phyloP scores from a whole-genome alignment of 2,888 invertebrate genomes.

The Ommatoiulus sabulosus region DNA sequence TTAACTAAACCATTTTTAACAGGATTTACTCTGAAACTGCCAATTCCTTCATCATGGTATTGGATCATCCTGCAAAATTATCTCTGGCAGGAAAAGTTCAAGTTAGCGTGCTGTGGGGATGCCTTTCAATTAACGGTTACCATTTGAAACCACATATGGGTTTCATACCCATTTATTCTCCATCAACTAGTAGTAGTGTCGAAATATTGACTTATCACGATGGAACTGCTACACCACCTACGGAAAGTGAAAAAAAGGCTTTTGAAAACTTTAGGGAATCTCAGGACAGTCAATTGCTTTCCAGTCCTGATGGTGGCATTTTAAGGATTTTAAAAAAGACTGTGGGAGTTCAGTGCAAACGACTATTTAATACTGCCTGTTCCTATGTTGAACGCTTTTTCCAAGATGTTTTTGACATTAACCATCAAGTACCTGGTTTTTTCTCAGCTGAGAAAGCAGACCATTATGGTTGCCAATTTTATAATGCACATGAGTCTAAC shows the following conservation, averaged over 20 bases:
- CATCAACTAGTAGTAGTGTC: not conserved
- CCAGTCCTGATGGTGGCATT: not conserved
- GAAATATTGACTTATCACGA: not conserved
- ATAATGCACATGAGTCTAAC: not conserved
- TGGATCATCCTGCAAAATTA: slow-evolving; percentile 3
- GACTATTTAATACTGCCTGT: not conserved
- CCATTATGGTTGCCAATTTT: not conserved
- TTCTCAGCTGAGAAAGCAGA: not conserved
- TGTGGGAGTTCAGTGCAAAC: not conserved
- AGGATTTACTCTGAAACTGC: not conserved
- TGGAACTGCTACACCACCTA: not conserved
- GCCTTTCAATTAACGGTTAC: not conserved
- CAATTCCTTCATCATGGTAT: not conserved
- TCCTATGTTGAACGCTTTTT: slow-evolving; percentile 15
- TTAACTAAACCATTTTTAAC: not conserved
- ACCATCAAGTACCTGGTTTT: not conserved
- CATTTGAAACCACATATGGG: not conserved
- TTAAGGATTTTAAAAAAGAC: not conserved
- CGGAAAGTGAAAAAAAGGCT: not conserved
- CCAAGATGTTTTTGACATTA: not conserved
- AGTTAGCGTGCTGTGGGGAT: slow-evolving; percentile 38
- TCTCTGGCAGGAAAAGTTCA: not conserved
- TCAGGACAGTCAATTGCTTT: not conserved
- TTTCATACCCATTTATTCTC: slow-evolving; percentile 22
- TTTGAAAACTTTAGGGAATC: slow-evolving; percentile 19